phyloP scores from a whole-genome alignment of 2,888 invertebrate genomes.

The Tachina fera region DNA sequence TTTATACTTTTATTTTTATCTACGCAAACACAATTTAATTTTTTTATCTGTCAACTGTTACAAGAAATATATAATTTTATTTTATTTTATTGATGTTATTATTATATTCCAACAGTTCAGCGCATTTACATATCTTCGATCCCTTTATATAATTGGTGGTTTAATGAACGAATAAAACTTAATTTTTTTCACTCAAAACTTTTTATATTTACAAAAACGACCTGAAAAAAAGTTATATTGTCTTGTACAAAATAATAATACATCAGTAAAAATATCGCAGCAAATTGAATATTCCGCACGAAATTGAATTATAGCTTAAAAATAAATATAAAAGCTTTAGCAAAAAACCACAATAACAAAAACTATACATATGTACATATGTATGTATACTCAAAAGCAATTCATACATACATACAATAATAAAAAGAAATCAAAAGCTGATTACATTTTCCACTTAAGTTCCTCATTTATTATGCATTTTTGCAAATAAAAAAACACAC shows the following conservation, averaged over 20 bases:
- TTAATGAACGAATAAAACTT: background rate
- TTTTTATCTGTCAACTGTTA: no score
- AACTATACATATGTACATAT: background rate
- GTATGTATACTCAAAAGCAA: no score
- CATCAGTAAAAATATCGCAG: background rate
- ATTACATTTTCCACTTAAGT: slow-evolving; percentile 72
- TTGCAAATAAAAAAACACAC: slow-evolving; percentile 3
- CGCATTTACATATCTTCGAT: background rate
- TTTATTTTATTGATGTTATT: no score
- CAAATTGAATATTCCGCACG: slow-evolving; percentile 46
- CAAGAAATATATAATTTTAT: no score
- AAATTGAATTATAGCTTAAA: slow-evolving; percentile 61
- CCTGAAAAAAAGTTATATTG: slow-evolving; percentile 4
- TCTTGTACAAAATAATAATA: slow-evolving; percentile 4
- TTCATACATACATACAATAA: background rate
- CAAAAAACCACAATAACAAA: slow-evolving; percentile 37
- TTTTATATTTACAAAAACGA: background rate
- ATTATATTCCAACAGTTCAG: no score
- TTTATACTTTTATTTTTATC: no score
- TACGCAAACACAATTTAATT: no score
- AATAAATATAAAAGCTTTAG: slow-evolving; percentile 23
- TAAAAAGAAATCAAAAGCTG: slow-evolving; percentile 68
- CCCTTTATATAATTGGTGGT: background rate
- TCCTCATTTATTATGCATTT: slow-evolving; percentile 71
- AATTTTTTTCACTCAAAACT: background rate